Base-by-base conservation (phyloP, 2,888 invertebrate species). In the Diaperis boleti region DNA sequence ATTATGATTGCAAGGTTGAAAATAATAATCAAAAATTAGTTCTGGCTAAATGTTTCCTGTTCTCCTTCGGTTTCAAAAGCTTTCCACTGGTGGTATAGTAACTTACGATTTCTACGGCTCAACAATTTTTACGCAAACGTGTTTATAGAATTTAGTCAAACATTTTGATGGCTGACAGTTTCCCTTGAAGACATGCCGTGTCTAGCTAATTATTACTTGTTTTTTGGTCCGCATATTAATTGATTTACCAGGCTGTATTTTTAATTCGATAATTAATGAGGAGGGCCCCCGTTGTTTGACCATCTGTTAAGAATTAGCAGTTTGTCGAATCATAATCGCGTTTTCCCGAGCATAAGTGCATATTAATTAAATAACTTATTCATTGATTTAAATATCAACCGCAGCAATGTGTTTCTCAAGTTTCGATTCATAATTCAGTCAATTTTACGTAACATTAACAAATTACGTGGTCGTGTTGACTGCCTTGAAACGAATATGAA, bases 401-500 rank as follows among this genome's bases (percentile, higher is more conserved):
- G 37, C 42, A 50, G 42, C 56, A 54, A 31, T 42, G 29, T 49
- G 45, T 62, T 62, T 57, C 62, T 45, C 57, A 49, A 62, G 47
- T 49, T 37, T 55, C 45, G 42, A 62, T 62, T 63, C 63, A 63
- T 59, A 63, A 57, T 63, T 59, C 49, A 55, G 37, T 41, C 50
- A 20, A 39, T 49, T 59, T 59, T 59, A 52, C 57, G 59, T 63
- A 63, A 63, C 59, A 59, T 47, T 59, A 50, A 55, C 44, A 41
- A 56, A 62, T 37, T 62, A 50, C 57, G 63, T 61, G 60, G 55
- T 64, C 61, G 61, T 64, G 64, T 62, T 57, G 65, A 50, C 65
- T 62, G 52, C 65, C 65, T 65, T 65, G 65, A 65, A 65, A 65
- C 65, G 26, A 64, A 61, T 60, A 62, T 65, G 65, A 65, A 65